These are phyloP conservation scores for Scaptomyza hsui DNA, from an alignment of 1,140 invertebrate species.

Conservation along the genomic window DNA sequence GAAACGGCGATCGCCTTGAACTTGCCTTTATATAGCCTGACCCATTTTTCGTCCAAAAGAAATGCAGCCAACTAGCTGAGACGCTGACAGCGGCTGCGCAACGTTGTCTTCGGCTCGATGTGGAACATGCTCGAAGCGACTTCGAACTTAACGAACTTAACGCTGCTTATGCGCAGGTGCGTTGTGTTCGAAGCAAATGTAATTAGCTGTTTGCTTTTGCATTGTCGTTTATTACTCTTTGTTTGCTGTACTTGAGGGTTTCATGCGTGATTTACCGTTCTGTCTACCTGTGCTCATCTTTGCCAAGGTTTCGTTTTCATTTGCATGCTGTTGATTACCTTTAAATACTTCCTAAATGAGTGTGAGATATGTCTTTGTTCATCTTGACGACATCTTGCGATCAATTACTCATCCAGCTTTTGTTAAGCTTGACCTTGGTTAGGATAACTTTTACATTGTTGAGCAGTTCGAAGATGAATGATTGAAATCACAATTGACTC, in stretches of 20 bases:
- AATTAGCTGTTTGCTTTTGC: slow-evolving; percentile 29
- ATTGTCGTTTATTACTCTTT: slow-evolving; percentile 66
- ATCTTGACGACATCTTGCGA: neutral
- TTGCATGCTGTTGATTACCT: slow-evolving; percentile 41
- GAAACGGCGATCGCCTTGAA: slow-evolving; percentile 85
- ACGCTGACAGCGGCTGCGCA: slow-evolving; percentile 19
- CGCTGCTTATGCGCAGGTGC: slow-evolving; percentile 16
- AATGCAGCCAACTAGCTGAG: slow-evolving; percentile 53
- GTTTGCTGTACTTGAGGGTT: slow-evolving; percentile 46
- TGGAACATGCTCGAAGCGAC: slow-evolving; percentile 50
- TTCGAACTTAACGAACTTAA: slow-evolving; percentile 15
- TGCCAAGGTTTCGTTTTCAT: slow-evolving; percentile 66
- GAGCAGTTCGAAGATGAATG: slow-evolving; percentile 3
- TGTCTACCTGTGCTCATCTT: slow-evolving; percentile 41
- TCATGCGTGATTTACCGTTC: slow-evolving; percentile 47
- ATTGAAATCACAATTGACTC: neutral
- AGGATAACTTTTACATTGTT: slow-evolving; percentile 23
- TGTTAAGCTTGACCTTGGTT: slow-evolving; percentile 27
- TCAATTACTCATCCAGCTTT: slow-evolving; percentile 29
- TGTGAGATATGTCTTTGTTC: slow-evolving; percentile 11
- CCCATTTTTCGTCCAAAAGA: slow-evolving; percentile 83
- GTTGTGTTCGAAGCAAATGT: slow-evolving; percentile 18
- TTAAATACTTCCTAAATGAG: neutral
- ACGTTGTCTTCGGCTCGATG: neutral
- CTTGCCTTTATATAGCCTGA: slow-evolving; percentile 86